Evolutionary conservation across 2,113 vertebrate genomes (phyloP).

Genomic region (Orcinus orca): DNA sequence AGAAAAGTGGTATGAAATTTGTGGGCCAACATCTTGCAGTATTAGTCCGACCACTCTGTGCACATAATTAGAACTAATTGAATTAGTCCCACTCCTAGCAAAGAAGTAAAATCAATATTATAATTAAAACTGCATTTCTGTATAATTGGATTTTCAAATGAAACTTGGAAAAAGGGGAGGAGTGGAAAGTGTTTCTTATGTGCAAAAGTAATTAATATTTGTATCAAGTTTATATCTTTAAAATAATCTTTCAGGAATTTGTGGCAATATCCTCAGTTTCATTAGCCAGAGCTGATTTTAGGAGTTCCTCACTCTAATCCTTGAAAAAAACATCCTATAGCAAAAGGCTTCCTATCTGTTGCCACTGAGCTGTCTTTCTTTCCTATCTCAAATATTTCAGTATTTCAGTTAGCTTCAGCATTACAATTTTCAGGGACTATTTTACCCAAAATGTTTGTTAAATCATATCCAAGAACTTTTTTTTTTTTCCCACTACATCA

Average conservation of each 20-base stretch:
- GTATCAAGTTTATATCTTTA: conserved; percentile 74
- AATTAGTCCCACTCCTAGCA: conserved; percentile 72
- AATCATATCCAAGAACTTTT: not conserved
- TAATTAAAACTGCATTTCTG: conserved; percentile 77
- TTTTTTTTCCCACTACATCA: not conserved
- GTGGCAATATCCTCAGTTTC: not conserved
- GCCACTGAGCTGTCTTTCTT: not conserved
- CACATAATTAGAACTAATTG: conserved; percentile 79
- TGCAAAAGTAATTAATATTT: conserved; percentile 70
- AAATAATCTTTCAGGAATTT: conserved; percentile 65
- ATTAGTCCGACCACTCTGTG: conserved; percentile 58
- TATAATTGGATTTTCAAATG: conserved; percentile 76
- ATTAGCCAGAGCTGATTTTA: conserved; percentile 29
- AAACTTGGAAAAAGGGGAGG: conserved; percentile 59
- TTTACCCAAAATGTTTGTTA: not conserved
- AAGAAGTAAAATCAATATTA: conserved; percentile 75
- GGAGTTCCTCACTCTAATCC: not conserved
- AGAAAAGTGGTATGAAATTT: conserved; percentile 67
- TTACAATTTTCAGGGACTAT: not conserved
- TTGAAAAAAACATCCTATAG: not conserved
- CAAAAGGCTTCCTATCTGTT: not conserved
- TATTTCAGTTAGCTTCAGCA: not conserved
- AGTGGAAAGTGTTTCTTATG: conserved; percentile 37
- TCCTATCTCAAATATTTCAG: not conserved
- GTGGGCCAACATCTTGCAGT: conserved; percentile 68